Percentiles rank a stretch among this genome's conserved stretches.
These are phyloP conservation scores for Himalopsyche anomala DNA, from an alignment of 2,888 invertebrate species.

Conservation along the genomic window DNA sequence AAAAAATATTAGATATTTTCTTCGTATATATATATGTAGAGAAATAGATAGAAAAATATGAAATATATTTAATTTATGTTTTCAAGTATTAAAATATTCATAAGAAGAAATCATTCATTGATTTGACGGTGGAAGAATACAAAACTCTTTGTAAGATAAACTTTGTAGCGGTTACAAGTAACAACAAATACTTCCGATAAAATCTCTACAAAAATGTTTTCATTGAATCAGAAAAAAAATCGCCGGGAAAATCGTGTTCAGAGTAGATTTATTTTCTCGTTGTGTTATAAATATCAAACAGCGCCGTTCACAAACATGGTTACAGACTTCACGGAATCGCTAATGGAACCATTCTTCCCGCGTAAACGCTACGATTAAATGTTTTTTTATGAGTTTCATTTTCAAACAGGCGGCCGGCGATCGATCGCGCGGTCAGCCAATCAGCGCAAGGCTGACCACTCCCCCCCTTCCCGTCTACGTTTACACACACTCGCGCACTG, in stretches of 20 bases:
- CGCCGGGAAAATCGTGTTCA: conserved; percentile 29
- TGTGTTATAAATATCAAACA: conserved; percentile 42
- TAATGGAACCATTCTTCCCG: conserved; percentile 63
- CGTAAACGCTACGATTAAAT: conserved; percentile 61
- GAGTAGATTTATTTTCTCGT: conserved; percentile 33
- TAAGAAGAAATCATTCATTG: neutral
- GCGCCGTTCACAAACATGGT: conserved; percentile 40
- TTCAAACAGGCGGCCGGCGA: conserved; percentile 67
- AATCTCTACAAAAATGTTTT: conserved; percentile 35
- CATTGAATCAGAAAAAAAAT: conserved; percentile 14
- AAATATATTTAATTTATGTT: neutral
- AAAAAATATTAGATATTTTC: too few species aligned
- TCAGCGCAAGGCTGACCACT: conserved; percentile 65
- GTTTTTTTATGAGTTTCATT: conserved; percentile 61
- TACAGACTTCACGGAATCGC: conserved; percentile 53
- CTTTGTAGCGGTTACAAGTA: neutral
- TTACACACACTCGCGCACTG: conserved; percentile 56
- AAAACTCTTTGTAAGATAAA: neutral
- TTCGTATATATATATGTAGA: too few species aligned
- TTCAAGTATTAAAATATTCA: neutral
- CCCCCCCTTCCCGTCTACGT: conserved; percentile 62
- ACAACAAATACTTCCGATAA: conserved; percentile 15
- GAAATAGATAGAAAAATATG: too few species aligned
- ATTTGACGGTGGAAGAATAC: neutral
- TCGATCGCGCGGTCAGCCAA: conserved; percentile 68